phyloP scores from a whole-genome alignment of 2,113 vertebrate species.

The Daphoenositta chrysoptera region DNA sequence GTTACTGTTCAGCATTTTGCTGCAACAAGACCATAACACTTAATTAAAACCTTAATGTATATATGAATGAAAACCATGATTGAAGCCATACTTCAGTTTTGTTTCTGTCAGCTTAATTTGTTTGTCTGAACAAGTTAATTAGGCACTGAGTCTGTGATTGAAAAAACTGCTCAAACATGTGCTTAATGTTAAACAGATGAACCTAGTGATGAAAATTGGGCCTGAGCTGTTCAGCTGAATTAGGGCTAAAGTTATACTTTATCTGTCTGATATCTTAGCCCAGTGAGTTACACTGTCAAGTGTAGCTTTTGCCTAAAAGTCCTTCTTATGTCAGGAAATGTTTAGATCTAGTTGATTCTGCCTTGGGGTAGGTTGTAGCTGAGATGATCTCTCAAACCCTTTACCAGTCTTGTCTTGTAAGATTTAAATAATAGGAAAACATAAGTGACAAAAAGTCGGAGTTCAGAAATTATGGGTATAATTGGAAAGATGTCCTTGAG shows the following conservation, averaged over 20 bases:
- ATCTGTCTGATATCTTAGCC: background rate
- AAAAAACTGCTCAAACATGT: background rate
- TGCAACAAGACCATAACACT: background rate
- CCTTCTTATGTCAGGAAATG: background rate
- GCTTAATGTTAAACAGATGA: background rate
- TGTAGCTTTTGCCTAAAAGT: background rate
- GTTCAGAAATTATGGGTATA: background rate
- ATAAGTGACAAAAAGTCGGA: background rate
- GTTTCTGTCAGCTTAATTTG: background rate
- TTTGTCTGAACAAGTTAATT: background rate
- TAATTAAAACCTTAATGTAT: background rate
- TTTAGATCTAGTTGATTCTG: background rate
- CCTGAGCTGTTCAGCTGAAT: background rate
- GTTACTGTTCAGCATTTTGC: background rate
- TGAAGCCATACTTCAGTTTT: background rate
- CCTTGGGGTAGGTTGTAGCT: background rate
- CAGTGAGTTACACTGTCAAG: background rate
- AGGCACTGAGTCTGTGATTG: background rate
- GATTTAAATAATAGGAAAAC: background rate
- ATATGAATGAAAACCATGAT: background rate
- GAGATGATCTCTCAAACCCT: background rate
- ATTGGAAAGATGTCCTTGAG: background rate
- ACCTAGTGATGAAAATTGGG: background rate
- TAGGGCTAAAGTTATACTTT: background rate
- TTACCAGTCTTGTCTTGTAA: background rate